phyloP scores from a whole-genome alignment of 2,797 vertebrate species.

The Catostomus latipinnis region DNA sequence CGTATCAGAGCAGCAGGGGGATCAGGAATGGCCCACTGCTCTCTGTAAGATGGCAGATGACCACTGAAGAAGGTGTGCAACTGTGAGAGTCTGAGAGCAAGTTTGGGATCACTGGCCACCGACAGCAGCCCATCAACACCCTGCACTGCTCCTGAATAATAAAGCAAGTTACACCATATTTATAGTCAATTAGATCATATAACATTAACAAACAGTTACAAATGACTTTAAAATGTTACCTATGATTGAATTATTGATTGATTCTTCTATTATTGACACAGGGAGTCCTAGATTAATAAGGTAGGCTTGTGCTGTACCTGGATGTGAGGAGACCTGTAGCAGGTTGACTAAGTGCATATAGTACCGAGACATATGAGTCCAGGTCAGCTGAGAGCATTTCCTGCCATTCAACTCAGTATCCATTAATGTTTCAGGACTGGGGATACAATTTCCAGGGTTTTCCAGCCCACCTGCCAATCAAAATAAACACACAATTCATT shows the following conservation, averaged over 20 bases:
- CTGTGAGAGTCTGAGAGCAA: conserved; percentile 77
- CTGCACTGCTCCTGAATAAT: conserved; percentile 35
- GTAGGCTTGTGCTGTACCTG: conserved; percentile 61
- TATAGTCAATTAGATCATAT: too few species aligned
- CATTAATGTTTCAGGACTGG: conserved; percentile 16
- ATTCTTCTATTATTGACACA: neutral
- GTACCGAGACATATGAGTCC: conserved; percentile 81
- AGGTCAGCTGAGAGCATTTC: conserved; percentile 68
- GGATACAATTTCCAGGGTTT: conserved; percentile 1
- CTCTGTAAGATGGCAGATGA: conserved; percentile 74
- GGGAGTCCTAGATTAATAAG: neutral
- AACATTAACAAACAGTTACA: conserved; percentile 1
- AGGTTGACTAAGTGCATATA: conserved; percentile 77
- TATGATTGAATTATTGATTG: neutral
- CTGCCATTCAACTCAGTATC: conserved; percentile 31
- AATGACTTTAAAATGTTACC: neutral
- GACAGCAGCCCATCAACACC: conserved; percentile 67
- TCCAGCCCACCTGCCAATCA: conserved; percentile 51
- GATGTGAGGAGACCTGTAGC: conserved; percentile 68
- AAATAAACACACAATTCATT: conserved; percentile 2
- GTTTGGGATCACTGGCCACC: conserved; percentile 70
- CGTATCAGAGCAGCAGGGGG: conserved; percentile 71
- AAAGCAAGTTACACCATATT: conserved; percentile 9
- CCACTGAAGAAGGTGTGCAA: conserved; percentile 80
- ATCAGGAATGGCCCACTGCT: conserved; percentile 72